Conservation (phyloP, 1,140 invertebrate genomes). For the Asobara japonica region DNA sequence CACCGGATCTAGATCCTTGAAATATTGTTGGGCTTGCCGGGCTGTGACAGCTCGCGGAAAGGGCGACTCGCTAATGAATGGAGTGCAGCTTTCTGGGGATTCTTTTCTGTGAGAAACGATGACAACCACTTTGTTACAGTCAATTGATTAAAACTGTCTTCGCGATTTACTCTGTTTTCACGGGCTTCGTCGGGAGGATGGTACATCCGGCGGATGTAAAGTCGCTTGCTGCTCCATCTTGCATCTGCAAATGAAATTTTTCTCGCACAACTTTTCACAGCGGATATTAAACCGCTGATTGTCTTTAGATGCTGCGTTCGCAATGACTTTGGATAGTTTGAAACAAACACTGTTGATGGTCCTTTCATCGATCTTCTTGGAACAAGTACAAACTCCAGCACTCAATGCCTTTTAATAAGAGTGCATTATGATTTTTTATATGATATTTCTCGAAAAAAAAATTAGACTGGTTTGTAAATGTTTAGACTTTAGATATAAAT, state of each 20-base stretch:
- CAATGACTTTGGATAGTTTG: no score
- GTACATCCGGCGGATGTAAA: neutral
- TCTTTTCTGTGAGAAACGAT: neutral
- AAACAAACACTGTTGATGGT: no score
- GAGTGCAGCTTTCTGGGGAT: neutral
- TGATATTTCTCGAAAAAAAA: no score
- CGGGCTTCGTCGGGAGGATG: neutral
- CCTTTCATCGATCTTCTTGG: no score
- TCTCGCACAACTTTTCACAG: neutral
- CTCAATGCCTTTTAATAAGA: no score
- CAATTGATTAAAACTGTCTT: conserved; percentile 1
- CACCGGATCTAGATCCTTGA: neutral
- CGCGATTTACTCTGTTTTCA: neutral
- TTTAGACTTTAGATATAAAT: no score
- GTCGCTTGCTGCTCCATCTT: neutral
- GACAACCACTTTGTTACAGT: neutral
- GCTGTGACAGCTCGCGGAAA: neutral
- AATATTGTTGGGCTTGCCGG: neutral
- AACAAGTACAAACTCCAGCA: no score
- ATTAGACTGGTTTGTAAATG: no score
- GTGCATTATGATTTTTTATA: no score
- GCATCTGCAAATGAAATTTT: neutral
- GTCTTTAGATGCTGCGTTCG: no score
- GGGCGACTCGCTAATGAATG: neutral
- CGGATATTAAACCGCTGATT: neutral